Conservation (phyloP, 2,113 vertebrate genomes). For the Brachirus orientalis region DNA sequence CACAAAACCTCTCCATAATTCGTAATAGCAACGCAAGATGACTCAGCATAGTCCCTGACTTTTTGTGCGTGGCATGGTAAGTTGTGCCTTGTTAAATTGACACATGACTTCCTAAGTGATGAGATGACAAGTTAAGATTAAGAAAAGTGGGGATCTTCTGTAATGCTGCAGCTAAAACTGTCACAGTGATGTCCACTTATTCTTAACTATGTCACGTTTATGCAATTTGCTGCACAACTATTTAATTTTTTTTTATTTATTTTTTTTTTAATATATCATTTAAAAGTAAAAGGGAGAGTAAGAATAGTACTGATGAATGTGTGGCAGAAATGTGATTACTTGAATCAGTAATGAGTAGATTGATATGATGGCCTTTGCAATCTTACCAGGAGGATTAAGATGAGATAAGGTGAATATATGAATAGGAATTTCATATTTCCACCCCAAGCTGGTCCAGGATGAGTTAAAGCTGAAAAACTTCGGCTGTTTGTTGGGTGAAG, state of each 20-base stretch:
- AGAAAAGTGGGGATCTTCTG: not conserved
- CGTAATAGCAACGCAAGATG: conserved; percentile 10
- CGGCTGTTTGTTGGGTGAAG: too few relatives aligned
- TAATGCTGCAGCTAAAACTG: conserved; percentile 12
- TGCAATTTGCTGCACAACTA: conserved; percentile 4
- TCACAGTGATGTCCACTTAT: not conserved
- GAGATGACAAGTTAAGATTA: conserved; percentile 10
- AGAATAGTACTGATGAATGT: not conserved
- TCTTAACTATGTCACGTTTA: not conserved
- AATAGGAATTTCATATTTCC: not conserved
- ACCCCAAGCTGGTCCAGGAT: not conserved
- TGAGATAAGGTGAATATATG: not conserved
- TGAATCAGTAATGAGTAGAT: not conserved
- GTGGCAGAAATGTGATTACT: not conserved
- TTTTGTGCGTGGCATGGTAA: conserved; percentile 22
- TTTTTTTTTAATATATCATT: too few relatives aligned
- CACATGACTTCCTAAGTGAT: conserved; percentile 7
- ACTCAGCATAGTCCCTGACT: conserved; percentile 14
- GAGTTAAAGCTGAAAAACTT: too few relatives aligned
- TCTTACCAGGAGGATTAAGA: not conserved
- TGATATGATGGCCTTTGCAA: too few relatives aligned
- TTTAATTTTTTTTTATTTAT: not conserved
- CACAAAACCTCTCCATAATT: not conserved
- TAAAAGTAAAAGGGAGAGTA: too few relatives aligned
- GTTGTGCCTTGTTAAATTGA: conserved; percentile 10